Base-by-base conservation (phyloP, 2,113 vertebrate genomes). In the Dicaeum eximium region DNA sequence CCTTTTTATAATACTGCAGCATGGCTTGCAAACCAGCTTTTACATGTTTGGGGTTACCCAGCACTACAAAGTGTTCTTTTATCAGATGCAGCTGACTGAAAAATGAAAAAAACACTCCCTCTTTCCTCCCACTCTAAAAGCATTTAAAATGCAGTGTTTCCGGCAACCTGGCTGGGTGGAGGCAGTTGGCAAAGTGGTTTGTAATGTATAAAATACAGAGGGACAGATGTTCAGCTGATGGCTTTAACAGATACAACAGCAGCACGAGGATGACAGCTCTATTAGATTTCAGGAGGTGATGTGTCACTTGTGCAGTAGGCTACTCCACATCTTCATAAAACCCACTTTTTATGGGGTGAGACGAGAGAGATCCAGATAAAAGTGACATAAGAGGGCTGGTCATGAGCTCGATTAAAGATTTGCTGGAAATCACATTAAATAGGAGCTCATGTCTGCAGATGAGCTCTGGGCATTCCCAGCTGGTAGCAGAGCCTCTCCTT, bases 51-150 rank as follows among this genome's bases (percentile, higher is more conserved):
- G 90, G 90, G 90, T 95, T 95, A 92, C 90, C 92, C 94, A 77
- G 85, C 50, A 15, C 92, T 93, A 93, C 88, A 92, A 94, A 96
- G 72, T 78, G 65, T 88, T 88, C 57, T 90, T 96, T 96, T 95
- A 96, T 94, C 93, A 95, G 93, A 90, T 81, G 69, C 90, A 95
- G 95, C 93, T 97, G 96, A 96, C 93, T 88, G 57, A 92, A 93
- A 96, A 97, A 96, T 90, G 79, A 90, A 74, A 67, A 88, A 94
- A 88, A 61, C 94, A 93, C 47, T 90, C 88, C 85, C 64, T 70
- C 75, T 77, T 89, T 70, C 81, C 93, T 96, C 90, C 92, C 90
- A 90, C 94, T 93, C 92, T 73, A 80, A 92, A 90, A 88, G 69
- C 72, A 72, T 88, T 96, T 88, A 47, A 90, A 94, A 95, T 33